These are phyloP conservation scores for Drosophila virilis DNA, from an alignment of 1,140 invertebrate genomes.

Conservation along the genomic window DNA sequence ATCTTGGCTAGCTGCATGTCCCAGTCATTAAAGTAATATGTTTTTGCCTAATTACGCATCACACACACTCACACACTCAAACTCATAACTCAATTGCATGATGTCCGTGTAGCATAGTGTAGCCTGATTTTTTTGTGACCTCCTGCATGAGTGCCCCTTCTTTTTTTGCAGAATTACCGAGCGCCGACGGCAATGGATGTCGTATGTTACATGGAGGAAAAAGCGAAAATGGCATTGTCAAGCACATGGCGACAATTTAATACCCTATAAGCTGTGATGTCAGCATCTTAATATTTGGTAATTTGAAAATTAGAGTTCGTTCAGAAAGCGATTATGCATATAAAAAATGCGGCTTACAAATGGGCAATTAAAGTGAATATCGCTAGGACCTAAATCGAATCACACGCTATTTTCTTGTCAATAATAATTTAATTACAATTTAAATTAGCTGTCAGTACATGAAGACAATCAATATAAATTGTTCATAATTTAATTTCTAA, in stretches of 20 bases:
- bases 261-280: not conserved
- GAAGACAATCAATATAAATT: too few relatives aligned
- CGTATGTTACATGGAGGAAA: constrained; percentile 37
- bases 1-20: constrained; percentile 49
- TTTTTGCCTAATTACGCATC: constrained; percentile 58
- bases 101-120: constrained; percentile 7
- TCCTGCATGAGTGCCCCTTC: constrained; percentile 5
- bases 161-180: constrained; percentile 20
- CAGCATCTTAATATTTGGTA: too few relatives aligned
- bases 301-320: too few relatives aligned
- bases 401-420: too few relatives aligned
- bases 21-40: constrained; percentile 65
- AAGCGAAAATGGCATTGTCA: constrained; percentile 7
- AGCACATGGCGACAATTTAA: not conserved
- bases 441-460: too few relatives aligned
- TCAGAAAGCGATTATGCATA: too few relatives aligned
- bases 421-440: too few relatives aligned
- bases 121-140: constrained; percentile 8
- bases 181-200: constrained; percentile 6
- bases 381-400: too few relatives aligned
- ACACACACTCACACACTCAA: constrained; percentile 4
- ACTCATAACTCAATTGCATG: constrained; percentile 54
- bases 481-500: too few relatives aligned
- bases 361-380: too few relatives aligned
- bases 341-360: too few relatives aligned